phyloP scores from a whole-genome alignment of 2,888 invertebrate genomes.

The Andrena camellia region DNA sequence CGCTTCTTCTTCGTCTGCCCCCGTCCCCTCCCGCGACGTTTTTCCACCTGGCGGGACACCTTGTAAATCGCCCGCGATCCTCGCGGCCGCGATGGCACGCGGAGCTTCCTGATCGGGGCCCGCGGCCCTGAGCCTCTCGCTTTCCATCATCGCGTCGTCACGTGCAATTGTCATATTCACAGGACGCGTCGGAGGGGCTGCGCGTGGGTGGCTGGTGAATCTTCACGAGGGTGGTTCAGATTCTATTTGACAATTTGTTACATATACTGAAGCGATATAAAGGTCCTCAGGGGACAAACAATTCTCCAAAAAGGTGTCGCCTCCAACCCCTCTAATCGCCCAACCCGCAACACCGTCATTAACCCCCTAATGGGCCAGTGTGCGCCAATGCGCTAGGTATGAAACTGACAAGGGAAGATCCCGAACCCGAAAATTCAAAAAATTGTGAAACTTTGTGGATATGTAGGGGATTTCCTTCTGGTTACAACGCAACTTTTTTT shows the following conservation, averaged over 20 bases:
- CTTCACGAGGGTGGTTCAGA: not conserved
- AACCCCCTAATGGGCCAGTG: slow-evolving; percentile 21
- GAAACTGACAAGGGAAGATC: too few relatives aligned
- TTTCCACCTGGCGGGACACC: slow-evolving; percentile 26
- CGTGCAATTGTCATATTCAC: slow-evolving; percentile 18
- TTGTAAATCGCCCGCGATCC: slow-evolving; percentile 30
- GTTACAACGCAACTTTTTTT: too few relatives aligned
- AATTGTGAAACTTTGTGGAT: too few relatives aligned
- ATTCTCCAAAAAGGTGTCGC: too few relatives aligned
- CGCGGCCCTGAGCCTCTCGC: slow-evolving; percentile 34
- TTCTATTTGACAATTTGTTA: not conserved
- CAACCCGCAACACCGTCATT: slow-evolving; percentile 7
- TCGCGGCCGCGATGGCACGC: slow-evolving; percentile 28
- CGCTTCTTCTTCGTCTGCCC: slow-evolving; percentile 16
- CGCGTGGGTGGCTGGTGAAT: not conserved
- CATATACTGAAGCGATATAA: too few relatives aligned
- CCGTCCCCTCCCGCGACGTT: not conserved
- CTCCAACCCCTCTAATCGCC: not conserved
- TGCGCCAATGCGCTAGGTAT: not conserved
- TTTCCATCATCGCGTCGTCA: slow-evolving; percentile 20
- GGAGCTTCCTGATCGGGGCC: slow-evolving; percentile 43
- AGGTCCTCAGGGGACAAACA: not conserved
- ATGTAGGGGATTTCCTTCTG: too few relatives aligned
- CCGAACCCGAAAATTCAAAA: too few relatives aligned
- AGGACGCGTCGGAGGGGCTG: not conserved